phyloP scores from a whole-genome alignment of 1,140 invertebrate species.

The Solenopsis fugax region DNA sequence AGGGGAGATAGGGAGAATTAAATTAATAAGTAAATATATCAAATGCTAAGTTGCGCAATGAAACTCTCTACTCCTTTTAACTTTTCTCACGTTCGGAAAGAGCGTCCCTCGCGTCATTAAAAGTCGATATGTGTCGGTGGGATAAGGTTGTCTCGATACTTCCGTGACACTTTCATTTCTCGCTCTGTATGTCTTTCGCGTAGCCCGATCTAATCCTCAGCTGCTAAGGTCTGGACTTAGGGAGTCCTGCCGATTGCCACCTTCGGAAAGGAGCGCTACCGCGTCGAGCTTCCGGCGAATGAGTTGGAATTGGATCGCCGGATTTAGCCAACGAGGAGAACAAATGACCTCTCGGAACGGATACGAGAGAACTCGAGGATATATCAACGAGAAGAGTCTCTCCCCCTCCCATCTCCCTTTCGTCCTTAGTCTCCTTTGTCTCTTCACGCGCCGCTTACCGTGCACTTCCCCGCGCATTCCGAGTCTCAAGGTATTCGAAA shows the following conservation, averaged over 20 bases:
- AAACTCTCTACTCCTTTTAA: conserved; percentile 2
- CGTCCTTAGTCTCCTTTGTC: conserved; percentile 41
- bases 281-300: conserved; percentile 12
- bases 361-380: conserved; percentile 58
- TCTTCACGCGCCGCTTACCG: conserved; percentile 35
- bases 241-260: conserved; percentile 30
- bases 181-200: conserved; percentile 30
- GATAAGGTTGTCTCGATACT: conserved; percentile 68
- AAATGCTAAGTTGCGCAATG: background rate
- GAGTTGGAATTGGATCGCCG: conserved; percentile 66
- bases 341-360: conserved; percentile 61
- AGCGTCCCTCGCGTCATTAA: conserved; percentile 40
- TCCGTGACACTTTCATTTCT: conserved; percentile 73
- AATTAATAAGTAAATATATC: conserved; percentile 2
- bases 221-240: conserved; percentile 20
- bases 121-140: conserved; percentile 31
- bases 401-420: background rate
- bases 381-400: conserved; percentile 61
- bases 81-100: background rate
- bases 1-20: background rate
- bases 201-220: conserved; percentile 56
- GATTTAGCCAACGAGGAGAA: conserved; percentile 71
- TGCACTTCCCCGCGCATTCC: conserved; percentile 23
- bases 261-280: conserved; percentile 48
- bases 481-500: conserved; percentile 35